These are phyloP conservation scores for Dynastes tityus DNA, from an alignment of 2,888 invertebrate species.

Conservation along the genomic window DNA sequence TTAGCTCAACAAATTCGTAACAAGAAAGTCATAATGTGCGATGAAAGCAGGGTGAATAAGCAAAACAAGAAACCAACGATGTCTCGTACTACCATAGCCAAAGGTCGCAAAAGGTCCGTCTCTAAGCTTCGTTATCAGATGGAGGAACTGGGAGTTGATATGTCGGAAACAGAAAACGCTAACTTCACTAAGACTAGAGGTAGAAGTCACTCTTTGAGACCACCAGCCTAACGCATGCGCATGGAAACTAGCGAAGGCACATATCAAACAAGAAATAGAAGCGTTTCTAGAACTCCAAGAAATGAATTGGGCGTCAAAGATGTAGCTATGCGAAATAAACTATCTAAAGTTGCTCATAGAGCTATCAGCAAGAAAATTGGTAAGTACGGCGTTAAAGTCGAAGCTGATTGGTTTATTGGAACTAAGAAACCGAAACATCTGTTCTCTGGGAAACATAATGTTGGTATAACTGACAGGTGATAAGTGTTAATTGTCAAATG, in stretches of 20 bases:
- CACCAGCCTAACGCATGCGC: slow-evolving; percentile 76
- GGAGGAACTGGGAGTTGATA: slow-evolving; percentile 92
- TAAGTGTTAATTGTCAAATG: slow-evolving; percentile 72
- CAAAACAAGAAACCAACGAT: slow-evolving; percentile 87
- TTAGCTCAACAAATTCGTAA: slow-evolving; percentile 91
- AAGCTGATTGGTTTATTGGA: slow-evolving; percentile 96
- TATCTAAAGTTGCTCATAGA: slow-evolving; percentile 85
- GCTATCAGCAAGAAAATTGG: slow-evolving; percentile 89
- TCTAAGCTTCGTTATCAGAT: slow-evolving; percentile 84
- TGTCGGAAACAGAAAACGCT: slow-evolving; percentile 82
- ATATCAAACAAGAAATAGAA: slow-evolving; percentile 69
- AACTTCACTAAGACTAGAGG: slow-evolving; percentile 83
- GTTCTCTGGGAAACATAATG: slow-evolving; percentile 93
- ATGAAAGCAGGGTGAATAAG: slow-evolving; percentile 88
- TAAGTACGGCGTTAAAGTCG: slow-evolving; percentile 90
- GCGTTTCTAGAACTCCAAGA: slow-evolving; percentile 77
- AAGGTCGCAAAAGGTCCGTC: slow-evolving; percentile 80
- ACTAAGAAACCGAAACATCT: slow-evolving; percentile 97
- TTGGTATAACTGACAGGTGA: slow-evolving; percentile 94
- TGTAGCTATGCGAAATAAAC: slow-evolving; percentile 83
- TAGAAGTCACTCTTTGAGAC: slow-evolving; percentile 75
- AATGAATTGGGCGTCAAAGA: slow-evolving; percentile 92
- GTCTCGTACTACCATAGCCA: slow-evolving; percentile 85
- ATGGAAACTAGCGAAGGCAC: slow-evolving; percentile 73
- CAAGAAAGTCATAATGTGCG: slow-evolving; percentile 87